These are phyloP conservation scores for Ips typographus DNA, from an alignment of 1,140 invertebrate genomes.

Conservation along the genomic window DNA sequence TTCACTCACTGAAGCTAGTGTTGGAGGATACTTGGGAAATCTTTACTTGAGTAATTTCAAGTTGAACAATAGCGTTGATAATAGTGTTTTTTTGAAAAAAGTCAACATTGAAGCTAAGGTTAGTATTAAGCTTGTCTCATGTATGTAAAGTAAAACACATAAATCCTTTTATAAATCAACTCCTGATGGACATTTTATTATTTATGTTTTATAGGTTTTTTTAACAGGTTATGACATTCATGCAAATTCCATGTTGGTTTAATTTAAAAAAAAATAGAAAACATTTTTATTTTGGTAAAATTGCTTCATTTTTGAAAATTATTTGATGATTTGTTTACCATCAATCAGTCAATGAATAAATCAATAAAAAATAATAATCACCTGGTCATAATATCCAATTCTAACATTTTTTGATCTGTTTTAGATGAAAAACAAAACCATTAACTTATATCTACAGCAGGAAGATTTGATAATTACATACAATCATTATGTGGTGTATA, in stretches of 20 bases:
- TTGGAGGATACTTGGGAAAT: constrained; percentile 59
- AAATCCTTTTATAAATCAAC: background rate
- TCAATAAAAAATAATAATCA: no score
- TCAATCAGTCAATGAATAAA: no score
- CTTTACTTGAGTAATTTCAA: constrained; percentile 66
- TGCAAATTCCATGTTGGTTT: no score
- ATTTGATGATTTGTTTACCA: no score
- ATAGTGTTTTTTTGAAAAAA: constrained; percentile 65
- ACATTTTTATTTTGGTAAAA: no score
- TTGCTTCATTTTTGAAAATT: no score
- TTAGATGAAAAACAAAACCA: constrained; percentile 65
- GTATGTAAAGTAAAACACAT: background rate
- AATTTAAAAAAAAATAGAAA: no score
- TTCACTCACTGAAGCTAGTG: constrained; percentile 38
- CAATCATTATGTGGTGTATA: constrained; percentile 63
- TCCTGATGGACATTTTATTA: no score
- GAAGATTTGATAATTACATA: constrained; percentile 71
- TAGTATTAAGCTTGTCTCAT: constrained; percentile 36
- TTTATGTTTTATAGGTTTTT: no score
- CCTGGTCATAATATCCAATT: no score
- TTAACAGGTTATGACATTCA: no score
- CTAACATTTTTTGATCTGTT: constrained; percentile 30
- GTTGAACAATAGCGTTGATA: constrained; percentile 61
- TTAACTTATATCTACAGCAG: constrained; percentile 68
- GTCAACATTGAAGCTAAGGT: constrained; percentile 75